These are phyloP conservation scores for Mechanitis messenoides DNA, from an alignment of 2,888 invertebrate species.

Conservation along the genomic window DNA sequence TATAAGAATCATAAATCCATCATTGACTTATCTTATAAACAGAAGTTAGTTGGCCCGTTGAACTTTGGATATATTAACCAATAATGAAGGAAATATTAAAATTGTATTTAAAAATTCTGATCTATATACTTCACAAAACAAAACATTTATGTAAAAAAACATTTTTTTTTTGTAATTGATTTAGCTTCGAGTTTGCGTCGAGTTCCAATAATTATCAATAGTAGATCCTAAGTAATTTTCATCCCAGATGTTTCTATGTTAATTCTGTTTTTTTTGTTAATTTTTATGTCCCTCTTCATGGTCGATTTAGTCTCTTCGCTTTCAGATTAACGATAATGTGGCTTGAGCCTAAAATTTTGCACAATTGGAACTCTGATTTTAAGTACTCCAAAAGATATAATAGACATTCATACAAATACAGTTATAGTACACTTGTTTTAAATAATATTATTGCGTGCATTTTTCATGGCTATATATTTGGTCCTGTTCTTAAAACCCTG, in stretches of 20 bases:
- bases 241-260: conserved; percentile 75
- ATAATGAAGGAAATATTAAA: no score
- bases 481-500: no score
- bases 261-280: conserved; percentile 76
- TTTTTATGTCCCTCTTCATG: conserved; percentile 72
- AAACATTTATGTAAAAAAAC: neutral
- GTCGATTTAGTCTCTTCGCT: conserved; percentile 70
- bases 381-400: conserved; percentile 31
- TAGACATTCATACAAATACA: conserved; percentile 9
- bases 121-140: neutral
- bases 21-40: no score
- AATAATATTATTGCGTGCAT: no score
- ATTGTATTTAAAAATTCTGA: neutral
- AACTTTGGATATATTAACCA: no score
- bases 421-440: no score
- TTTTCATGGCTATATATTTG: no score
- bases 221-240: conserved; percentile 48
- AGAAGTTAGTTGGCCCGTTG: no score
- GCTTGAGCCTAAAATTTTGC: conserved; percentile 45
- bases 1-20: no score
- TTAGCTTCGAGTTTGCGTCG: neutral
- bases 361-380: conserved; percentile 27
- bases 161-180: no score
- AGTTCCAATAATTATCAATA: conserved; percentile 38
- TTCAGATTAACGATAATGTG: conserved; percentile 67